Percentiles rank a stretch among this genome's conserved stretches.
Evolutionary conservation across 1,140 invertebrate species (phyloP).

Genomic region (Cherax destructor): DNA sequence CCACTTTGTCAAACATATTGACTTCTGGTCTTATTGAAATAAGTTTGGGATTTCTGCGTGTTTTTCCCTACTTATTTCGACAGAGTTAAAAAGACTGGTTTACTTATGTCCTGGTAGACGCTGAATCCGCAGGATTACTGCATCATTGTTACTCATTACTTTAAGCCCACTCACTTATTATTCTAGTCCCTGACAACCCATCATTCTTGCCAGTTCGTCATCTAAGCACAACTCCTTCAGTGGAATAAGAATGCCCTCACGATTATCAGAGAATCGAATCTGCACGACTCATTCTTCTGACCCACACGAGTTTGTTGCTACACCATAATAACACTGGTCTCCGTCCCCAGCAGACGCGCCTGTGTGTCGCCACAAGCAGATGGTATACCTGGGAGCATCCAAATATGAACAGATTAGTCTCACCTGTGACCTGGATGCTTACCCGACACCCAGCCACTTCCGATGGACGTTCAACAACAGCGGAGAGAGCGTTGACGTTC

Average conservation of each 20-base stretch:
- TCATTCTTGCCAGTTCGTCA: background rate
- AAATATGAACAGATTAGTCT: conserved; percentile 64
- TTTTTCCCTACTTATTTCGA: background rate
- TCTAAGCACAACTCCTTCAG: too few species aligned
- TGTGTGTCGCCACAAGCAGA: conserved; percentile 33
- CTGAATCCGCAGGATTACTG: too few species aligned
- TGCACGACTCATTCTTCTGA: too few species aligned
- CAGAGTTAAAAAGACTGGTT: background rate
- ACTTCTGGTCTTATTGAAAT: background rate
- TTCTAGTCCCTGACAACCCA: background rate
- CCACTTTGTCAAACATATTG: background rate
- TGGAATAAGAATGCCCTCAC: too few species aligned
- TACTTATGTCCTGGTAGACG: background rate
- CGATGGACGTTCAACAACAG: conserved; percentile 71
- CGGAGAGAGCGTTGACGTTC: conserved; percentile 52
- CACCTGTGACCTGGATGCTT: conserved; percentile 71
- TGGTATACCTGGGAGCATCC: conserved; percentile 46
- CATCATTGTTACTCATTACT: background rate
- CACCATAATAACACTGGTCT: background rate
- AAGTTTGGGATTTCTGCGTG: background rate
- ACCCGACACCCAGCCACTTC: conserved; percentile 66
- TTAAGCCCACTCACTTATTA: background rate
- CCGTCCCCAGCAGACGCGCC: conserved; percentile 51
- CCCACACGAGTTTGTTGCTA: too few species aligned
- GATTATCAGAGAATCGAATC: too few species aligned